phyloP scores from a whole-genome alignment of 2,888 invertebrate genomes.

The Syrista parreyssii region DNA sequence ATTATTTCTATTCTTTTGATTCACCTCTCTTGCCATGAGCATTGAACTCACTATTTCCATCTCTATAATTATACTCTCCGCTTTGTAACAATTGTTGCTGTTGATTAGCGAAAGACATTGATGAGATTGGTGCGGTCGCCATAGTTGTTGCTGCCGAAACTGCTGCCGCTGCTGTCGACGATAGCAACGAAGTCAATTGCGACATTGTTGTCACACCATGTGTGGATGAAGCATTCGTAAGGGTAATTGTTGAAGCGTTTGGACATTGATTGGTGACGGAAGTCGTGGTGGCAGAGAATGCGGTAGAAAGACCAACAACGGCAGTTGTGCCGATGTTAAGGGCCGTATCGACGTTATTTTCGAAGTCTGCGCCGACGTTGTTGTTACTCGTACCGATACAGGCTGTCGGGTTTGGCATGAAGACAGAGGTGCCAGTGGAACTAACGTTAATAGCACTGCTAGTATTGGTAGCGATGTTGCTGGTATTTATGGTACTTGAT shows the following conservation, averaged over 20 bases:
- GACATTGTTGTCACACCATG: background rate
- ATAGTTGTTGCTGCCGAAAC: slow-evolving; percentile 22
- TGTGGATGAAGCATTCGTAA: background rate
- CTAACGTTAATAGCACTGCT: background rate
- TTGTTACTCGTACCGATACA: background rate
- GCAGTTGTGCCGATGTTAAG: background rate
- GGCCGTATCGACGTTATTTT: background rate
- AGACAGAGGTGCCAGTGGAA: background rate
- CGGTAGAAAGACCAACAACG: background rate
- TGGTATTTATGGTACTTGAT: slow-evolving; percentile 15
- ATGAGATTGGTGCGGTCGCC: slow-evolving; percentile 3
- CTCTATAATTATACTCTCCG: background rate
- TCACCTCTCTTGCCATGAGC: background rate
- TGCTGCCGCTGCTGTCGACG: slow-evolving; percentile 3
- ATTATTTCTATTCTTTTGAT: background rate
- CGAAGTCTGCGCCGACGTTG: background rate
- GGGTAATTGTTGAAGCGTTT: background rate
- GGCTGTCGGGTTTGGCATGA: background rate
- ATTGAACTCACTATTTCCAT: background rate
- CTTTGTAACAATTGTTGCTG: background rate
- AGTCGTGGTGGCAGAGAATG: background rate
- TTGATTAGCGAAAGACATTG: background rate
- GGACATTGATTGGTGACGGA: background rate
- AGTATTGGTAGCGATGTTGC: slow-evolving; percentile 47
- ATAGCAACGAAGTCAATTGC: background rate